Evolutionary conservation across 2,797 vertebrate genomes (phyloP), one percentile per base, ranked within the genome.

Genomic region (Squalus acanthias): DNA sequence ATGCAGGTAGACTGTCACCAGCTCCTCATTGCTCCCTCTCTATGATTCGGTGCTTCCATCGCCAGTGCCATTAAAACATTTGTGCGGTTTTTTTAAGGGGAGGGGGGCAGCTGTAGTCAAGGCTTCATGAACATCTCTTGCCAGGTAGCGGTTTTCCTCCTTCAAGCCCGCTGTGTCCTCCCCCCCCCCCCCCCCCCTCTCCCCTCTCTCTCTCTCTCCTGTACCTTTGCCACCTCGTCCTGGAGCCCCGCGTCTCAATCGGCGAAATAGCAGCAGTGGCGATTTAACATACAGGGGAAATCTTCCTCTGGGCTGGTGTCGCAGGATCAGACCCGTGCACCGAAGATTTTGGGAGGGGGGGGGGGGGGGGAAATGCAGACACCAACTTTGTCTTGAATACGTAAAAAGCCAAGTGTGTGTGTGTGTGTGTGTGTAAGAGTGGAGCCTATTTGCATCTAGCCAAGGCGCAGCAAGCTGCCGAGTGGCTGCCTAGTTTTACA

Each of bases 121-220:
- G 65, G 96, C 53, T 70, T 26, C 57, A 72, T 20, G n/a, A 69
- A 29, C 9, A 46, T 96, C 65, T 67, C 63, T 67, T 24, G 63
- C 63, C 22, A 39, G 65, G 72, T 89, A 76, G 95, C 96, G 93
- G 93, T 96, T 96, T 57, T n/a, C 89, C 95, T 82, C 95, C 95
- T 69, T 89, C 92, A 89, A 63, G n/a, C 53, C n/a, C 13, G 20
- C 46, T 6, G 91, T 3, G 39, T 39, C 39, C 39, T 57, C 53
- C 53, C 46, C 96, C 53, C 26, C 96, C 95, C 96, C 96, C 95
- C 85, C 39, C 29, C n/a, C 53, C 67, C 29, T 15, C 67, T 26
- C 39, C 26, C 4, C 57, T 17, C 96, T 97, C 97, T 97, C 97
- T 96, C 50, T 97, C 97, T 97, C 97, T 97, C 98, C 97, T 97